phyloP scores from a whole-genome alignment of 1,140 invertebrate genomes.

The Hypothenemus hampei region DNA sequence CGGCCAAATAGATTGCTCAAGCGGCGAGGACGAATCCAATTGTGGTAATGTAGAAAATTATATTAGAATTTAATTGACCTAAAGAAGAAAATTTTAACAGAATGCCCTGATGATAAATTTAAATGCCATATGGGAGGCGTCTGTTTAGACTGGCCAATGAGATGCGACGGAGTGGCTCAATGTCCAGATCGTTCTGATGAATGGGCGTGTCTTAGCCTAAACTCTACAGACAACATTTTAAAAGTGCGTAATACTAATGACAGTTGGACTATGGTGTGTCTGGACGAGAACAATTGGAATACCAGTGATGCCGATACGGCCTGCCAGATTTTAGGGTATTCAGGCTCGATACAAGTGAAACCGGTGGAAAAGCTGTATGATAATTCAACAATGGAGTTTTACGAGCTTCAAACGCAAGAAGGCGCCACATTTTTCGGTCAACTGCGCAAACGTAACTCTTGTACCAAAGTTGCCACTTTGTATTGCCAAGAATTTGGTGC shows the following conservation, averaged over 20 bases:
- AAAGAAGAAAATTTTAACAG: conserved; percentile 36
- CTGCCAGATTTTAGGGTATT: conserved; percentile 53
- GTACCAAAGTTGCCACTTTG: conserved; percentile 50
- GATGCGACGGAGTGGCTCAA: conserved; percentile 58
- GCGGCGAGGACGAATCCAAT: conserved; percentile 61
- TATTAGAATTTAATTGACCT: not conserved
- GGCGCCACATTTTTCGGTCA: conserved; percentile 32
- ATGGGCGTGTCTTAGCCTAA: conserved; percentile 51
- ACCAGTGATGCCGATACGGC: conserved; percentile 51
- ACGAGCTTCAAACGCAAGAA: conserved; percentile 43
- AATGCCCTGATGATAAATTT: conserved; percentile 53
- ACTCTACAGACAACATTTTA: conserved; percentile 28
- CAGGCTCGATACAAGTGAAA: conserved; percentile 45
- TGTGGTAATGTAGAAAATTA: conserved; percentile 45
- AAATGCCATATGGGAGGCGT: conserved; percentile 56
- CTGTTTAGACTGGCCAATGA: conserved; percentile 50
- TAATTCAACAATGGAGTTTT: conserved; percentile 32
- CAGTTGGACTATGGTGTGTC: conserved; percentile 49
- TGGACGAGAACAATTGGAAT: conserved; percentile 50
- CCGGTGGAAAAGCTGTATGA: conserved; percentile 33
- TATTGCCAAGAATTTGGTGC: conserved; percentile 56
- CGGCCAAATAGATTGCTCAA: conserved; percentile 55
- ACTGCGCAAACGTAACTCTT: conserved; percentile 48
- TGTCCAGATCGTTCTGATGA: conserved; percentile 63
- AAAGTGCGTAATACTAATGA: conserved; percentile 35